Evolutionary conservation across 2,797 vertebrate genomes (phyloP).

Genomic region (Heteromormyrus szaboi): DNA sequence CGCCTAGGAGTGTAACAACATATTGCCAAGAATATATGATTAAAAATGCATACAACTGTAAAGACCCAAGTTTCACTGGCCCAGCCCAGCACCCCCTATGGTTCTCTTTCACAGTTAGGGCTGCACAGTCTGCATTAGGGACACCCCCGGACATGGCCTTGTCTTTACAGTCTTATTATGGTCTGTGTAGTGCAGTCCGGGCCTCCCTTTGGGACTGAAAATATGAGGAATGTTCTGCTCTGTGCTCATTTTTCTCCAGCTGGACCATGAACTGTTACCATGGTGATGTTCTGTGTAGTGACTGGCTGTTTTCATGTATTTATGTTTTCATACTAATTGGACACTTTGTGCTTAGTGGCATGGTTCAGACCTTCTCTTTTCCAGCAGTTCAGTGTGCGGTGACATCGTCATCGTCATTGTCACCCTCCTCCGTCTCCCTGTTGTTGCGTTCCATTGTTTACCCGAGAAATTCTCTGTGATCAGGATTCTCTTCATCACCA

Average conservation of each 20-base stretch:
- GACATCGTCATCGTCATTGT: neutral
- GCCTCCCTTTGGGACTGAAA: neutral
- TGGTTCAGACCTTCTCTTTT: neutral
- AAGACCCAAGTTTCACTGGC: neutral
- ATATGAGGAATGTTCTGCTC: neutral
- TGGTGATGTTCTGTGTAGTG: neutral
- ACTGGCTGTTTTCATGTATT: neutral
- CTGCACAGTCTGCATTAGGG: neutral
- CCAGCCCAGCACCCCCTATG: neutral
- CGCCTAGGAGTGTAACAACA: neutral
- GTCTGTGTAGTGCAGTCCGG: neutral
- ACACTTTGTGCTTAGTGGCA: neutral
- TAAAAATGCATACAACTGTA: neutral
- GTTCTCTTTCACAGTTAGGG: neutral
- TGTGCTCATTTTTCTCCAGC: neutral
- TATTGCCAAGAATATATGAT: neutral
- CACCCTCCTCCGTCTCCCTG: neutral
- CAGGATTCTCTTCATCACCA: neutral
- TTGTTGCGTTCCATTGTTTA: neutral
- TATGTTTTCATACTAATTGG: neutral
- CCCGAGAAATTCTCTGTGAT: neutral
- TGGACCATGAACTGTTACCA: neutral
- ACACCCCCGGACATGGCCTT: neutral
- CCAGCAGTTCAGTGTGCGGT: neutral
- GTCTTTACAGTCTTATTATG: neutral